phyloP scores from a whole-genome alignment of 2,797 vertebrate species.

The Gymnothorax javanicus region DNA sequence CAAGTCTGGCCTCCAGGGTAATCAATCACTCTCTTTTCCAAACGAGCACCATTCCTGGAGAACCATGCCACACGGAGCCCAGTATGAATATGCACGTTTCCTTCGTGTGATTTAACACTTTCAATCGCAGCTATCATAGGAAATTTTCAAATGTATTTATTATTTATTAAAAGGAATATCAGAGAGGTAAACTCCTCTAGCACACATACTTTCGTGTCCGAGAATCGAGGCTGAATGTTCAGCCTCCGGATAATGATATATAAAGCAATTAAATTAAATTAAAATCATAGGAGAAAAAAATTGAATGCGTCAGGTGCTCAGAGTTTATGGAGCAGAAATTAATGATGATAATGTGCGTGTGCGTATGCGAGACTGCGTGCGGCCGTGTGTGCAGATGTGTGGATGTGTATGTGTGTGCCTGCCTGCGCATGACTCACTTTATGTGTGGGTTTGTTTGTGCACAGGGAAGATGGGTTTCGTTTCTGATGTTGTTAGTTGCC shows the following conservation, averaged over 20 bases:
- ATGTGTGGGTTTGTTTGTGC: too few species aligned
- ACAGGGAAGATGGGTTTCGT: not conserved
- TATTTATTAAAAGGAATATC: constrained; percentile 20
- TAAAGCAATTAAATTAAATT: constrained; percentile 36
- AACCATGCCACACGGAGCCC: constrained; percentile 35
- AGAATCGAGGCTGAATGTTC: not conserved
- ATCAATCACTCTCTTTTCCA: constrained; percentile 60
- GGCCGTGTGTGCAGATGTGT: too few species aligned
- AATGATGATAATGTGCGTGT: constrained; percentile 28
- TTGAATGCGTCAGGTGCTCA: constrained; percentile 62
- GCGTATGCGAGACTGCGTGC: not conserved
- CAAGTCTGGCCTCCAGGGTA: constrained; percentile 55
- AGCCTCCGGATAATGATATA: constrained; percentile 34
- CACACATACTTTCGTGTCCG: not conserved
- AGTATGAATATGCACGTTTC: not conserved
- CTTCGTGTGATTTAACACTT: constrained; percentile 51
- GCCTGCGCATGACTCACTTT: too few species aligned
- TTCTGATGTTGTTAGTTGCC: not conserved
- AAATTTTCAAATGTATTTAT: constrained; percentile 57
- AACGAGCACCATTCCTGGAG: constrained; percentile 50
- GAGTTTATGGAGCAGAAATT: constrained; percentile 63
- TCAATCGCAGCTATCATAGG: constrained; percentile 50
- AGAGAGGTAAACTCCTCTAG: not conserved
- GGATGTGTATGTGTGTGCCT: too few species aligned
- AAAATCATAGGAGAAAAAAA: constrained; percentile 26